A percentile compares a stretch with the other conserved stretches of the same genome.
Evolutionary conservation across 1,140 invertebrate species (phyloP).

Genomic region (Eumaeus atala): DNA sequence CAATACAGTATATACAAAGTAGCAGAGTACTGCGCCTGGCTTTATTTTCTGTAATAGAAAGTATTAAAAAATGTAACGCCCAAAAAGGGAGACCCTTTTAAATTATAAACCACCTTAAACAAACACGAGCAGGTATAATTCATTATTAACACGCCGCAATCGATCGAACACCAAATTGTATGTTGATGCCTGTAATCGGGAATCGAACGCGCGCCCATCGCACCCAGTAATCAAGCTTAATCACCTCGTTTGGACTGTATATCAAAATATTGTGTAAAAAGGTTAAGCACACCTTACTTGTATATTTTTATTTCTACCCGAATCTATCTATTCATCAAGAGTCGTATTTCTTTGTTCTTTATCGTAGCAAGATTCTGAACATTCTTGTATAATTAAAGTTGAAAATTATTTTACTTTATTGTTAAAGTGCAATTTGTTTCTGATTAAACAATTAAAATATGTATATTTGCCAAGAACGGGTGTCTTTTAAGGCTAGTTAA

Average conservation of each 20-base stretch:
- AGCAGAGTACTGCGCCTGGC: too few species aligned
- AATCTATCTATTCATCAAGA: background rate
- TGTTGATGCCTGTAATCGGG: constrained; percentile 55
- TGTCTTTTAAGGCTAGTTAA: too few species aligned
- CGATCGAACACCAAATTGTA: constrained; percentile 40
- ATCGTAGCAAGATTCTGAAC: background rate
- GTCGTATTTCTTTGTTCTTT: background rate
- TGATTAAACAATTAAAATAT: too few species aligned
- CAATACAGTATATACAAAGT: too few species aligned
- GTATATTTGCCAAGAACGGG: too few species aligned
- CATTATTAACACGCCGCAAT: constrained; percentile 51
- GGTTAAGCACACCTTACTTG: background rate
- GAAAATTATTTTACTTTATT: too few species aligned
- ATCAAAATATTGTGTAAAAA: constrained; percentile 27
- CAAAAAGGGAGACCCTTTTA: background rate
- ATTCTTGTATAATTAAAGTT: too few species aligned
- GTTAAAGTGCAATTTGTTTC: too few species aligned
- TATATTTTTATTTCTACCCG: background rate
- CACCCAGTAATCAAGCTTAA: constrained; percentile 51
- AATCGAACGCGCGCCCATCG: constrained; percentile 45
- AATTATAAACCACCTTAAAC: constrained; percentile 24
- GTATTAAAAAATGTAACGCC: constrained; percentile 14
- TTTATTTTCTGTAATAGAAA: constrained; percentile 20
- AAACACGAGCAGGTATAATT: constrained; percentile 41
- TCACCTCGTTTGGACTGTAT: constrained; percentile 30